These are phyloP conservation scores for Drosophila melanogaster DNA, from an alignment of 1,140 invertebrate genomes.

Conservation along the genomic window DNA sequence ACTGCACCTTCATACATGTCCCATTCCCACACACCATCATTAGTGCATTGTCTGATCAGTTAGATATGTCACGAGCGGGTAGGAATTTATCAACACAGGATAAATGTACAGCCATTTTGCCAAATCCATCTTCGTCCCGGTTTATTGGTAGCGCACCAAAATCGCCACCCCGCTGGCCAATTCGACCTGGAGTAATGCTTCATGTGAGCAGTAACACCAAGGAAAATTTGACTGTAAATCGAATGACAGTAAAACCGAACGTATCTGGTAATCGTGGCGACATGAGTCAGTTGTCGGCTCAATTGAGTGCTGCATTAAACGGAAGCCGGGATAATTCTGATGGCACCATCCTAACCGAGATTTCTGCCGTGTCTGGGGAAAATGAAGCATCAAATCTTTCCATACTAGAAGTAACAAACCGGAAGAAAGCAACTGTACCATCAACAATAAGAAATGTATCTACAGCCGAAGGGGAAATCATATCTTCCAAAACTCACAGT, in stretches of 20 bases:
- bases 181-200: slow-evolving; percentile 94
- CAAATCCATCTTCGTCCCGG: slow-evolving; percentile 37
- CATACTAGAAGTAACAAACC: background rate
- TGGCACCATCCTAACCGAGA: slow-evolving; percentile 57
- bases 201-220: slow-evolving; percentile 89
- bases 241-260: slow-evolving; percentile 72
- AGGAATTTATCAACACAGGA: slow-evolving; percentile 46
- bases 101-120: slow-evolving; percentile 28
- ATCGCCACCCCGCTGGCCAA: slow-evolving; percentile 92
- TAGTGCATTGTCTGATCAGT: slow-evolving; percentile 79
- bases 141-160: slow-evolving; percentile 81
- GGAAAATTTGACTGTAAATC: slow-evolving; percentile 86
- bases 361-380: slow-evolving; percentile 26
- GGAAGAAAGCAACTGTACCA: slow-evolving; percentile 29
- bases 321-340: slow-evolving; percentile 55
- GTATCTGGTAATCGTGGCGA: slow-evolving; percentile 11
- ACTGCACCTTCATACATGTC: background rate
- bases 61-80: slow-evolving; percentile 52
- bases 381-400: background rate
- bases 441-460: background rate
- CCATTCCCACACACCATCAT: background rate
- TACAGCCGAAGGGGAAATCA: slow-evolving; percentile 15
- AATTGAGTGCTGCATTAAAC: slow-evolving; percentile 43
- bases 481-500: background rate
- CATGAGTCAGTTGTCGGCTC: slow-evolving; percentile 53